Conservation (phyloP, 2,113 vertebrate species). For the Vidua macroura region DNA sequence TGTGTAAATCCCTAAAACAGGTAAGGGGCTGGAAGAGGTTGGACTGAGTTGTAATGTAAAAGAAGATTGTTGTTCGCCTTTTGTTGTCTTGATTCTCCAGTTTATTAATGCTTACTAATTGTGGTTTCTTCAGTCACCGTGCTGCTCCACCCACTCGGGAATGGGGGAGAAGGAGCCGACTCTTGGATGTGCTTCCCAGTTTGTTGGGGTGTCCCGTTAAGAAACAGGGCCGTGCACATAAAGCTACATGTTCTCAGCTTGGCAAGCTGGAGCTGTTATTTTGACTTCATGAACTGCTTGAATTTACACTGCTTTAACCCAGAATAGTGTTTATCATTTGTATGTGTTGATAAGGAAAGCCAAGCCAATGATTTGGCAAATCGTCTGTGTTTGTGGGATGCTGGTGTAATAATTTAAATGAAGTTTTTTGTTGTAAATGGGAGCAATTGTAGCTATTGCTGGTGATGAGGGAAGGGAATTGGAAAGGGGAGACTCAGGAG, state of each 20-base stretch:
- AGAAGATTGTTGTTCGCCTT: constrained; percentile 30
- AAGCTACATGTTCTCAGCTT: not conserved
- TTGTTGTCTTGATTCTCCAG: not conserved
- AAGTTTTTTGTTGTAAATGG: not conserved
- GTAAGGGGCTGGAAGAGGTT: constrained; percentile 74
- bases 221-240: fast-evolving
- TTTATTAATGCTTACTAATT: not conserved
- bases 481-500: not conserved
- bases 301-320: not conserved
- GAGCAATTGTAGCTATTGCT: not conserved
- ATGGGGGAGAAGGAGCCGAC: not conserved
- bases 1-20: constrained; percentile 71
- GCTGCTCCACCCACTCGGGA: not conserved
- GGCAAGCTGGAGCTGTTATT: not conserved
- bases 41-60: constrained; percentile 55
- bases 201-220: not conserved
- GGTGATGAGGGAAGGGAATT: not conserved
- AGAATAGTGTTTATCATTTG: fast-evolving
- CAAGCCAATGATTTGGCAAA: not conserved
- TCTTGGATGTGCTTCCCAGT: not conserved
- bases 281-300: not conserved
- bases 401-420: not conserved
- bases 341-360: not conserved
- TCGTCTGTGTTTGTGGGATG: not conserved
- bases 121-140: not conserved